Evolutionary conservation across 2,797 vertebrate species (phyloP).

Genomic region (Propithecus deckenii): DNA sequence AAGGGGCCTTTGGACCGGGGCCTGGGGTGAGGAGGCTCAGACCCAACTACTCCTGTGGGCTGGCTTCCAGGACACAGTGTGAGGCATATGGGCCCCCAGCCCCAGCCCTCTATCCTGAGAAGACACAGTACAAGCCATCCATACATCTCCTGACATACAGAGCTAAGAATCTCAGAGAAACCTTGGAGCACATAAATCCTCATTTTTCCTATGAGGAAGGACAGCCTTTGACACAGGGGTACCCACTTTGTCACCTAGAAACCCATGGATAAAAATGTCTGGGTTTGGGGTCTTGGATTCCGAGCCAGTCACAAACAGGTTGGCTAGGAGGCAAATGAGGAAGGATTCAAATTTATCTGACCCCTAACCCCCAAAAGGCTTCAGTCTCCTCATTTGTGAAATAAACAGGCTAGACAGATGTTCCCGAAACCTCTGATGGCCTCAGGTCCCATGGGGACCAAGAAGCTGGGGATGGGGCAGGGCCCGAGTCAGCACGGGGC

Average conservation of each 20-base stretch:
- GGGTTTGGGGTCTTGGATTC: neutral
- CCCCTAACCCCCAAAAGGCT: neutral
- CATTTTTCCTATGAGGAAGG: neutral
- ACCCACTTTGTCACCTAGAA: neutral
- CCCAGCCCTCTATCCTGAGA: neutral
- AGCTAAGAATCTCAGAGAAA: neutral
- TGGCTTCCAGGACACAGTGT: neutral
- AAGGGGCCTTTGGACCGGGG: neutral
- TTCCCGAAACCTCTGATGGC: neutral
- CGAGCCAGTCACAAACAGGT: neutral
- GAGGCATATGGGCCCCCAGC: too few species aligned
- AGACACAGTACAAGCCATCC: neutral
- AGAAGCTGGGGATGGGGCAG: neutral
- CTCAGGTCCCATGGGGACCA: neutral
- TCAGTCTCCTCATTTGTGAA: neutral
- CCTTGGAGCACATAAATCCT: neutral
- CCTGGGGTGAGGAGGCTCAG: neutral
- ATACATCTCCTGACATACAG: neutral
- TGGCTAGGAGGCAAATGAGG: neutral
- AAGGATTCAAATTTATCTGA: neutral
- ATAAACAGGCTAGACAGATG: slow-evolving; percentile 21
- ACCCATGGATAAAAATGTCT: neutral
- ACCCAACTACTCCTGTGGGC: neutral
- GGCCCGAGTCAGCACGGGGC: neutral
- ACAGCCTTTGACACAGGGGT: neutral